A percentile compares a stretch with the other conserved stretches of the same genome.
These are phyloP conservation scores for Bombyx mandarina DNA, from an alignment of 1,140 invertebrate species.

Conservation along the genomic window DNA sequence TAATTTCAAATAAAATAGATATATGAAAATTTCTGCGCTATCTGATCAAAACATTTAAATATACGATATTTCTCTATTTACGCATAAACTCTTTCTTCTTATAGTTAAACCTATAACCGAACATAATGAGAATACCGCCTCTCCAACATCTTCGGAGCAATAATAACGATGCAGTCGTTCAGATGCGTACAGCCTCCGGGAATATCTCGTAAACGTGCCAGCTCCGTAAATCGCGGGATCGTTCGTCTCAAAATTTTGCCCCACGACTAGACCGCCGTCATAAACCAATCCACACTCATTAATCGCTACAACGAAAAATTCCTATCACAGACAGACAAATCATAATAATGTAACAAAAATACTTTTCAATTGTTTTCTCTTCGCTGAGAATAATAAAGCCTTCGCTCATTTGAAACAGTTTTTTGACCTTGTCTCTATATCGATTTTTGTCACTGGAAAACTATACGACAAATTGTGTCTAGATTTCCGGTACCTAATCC, in stretches of 20 bases:
- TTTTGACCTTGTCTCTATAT: too few relatives aligned
- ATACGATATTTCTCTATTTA: too few relatives aligned
- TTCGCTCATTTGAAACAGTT: too few relatives aligned
- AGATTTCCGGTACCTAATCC: too few relatives aligned
- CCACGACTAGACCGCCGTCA: constrained; percentile 80
- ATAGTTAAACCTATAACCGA: too few relatives aligned
- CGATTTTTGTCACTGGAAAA: too few relatives aligned
- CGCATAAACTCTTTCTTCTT: constrained; percentile 1
- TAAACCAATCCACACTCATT: constrained; percentile 78
- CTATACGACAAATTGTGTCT: too few relatives aligned
- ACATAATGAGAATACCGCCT: constrained; percentile 44
- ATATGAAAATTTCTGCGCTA: too few relatives aligned
- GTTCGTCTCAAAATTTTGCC: constrained; percentile 77
- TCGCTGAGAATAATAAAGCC: not conserved
- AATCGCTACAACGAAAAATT: constrained; percentile 69
- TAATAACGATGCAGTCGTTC: constrained; percentile 66
- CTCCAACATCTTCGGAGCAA: constrained; percentile 71
- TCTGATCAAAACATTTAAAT: too few relatives aligned
- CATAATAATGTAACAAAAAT: not conserved
- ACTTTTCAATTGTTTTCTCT: not conserved
- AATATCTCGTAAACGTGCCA: constrained; percentile 77
- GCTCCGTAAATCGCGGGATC: constrained; percentile 79
- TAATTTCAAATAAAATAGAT: too few relatives aligned
- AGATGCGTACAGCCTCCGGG: constrained; percentile 67
- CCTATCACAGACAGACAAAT: too few relatives aligned